phyloP scores from a whole-genome alignment of 2,797 vertebrate genomes.

The Hemibagrus guttatus region DNA sequence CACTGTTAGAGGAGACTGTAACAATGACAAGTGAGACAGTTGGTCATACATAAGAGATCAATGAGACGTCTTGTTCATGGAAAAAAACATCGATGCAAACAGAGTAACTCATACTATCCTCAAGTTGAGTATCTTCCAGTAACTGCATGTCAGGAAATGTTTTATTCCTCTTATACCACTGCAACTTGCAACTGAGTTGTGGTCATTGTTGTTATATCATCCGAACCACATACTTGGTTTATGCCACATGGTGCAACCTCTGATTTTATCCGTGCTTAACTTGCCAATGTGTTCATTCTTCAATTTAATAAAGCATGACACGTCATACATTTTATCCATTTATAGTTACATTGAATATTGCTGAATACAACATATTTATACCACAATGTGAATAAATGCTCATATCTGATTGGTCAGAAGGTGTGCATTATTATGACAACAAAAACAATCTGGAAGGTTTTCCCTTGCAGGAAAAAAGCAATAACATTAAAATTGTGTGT shows the following conservation, averaged over 20 bases:
- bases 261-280: too few species aligned
- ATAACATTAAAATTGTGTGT: not conserved
- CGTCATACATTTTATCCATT: not conserved
- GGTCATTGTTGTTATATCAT: too few species aligned
- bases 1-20: constrained; percentile 87
- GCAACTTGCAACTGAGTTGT: too few species aligned
- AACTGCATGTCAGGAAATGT: not conserved
- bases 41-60: not conserved
- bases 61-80: too few species aligned
- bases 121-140: not conserved
- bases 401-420: not conserved
- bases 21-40: constrained; percentile 42
- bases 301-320: not conserved
- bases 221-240: too few species aligned
- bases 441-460: not conserved
- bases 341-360: not conserved
- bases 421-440: not conserved
- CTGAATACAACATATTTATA: not conserved
- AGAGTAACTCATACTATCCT: not conserved
- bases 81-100: not conserved
- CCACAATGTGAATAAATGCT: not conserved
- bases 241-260: too few species aligned
- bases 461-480: not conserved
- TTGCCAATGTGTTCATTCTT: not conserved
- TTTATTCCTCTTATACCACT: not conserved